These are phyloP conservation scores for Whitmania pigra DNA, from an alignment of 1,140 invertebrate genomes.

Conservation along the genomic window DNA sequence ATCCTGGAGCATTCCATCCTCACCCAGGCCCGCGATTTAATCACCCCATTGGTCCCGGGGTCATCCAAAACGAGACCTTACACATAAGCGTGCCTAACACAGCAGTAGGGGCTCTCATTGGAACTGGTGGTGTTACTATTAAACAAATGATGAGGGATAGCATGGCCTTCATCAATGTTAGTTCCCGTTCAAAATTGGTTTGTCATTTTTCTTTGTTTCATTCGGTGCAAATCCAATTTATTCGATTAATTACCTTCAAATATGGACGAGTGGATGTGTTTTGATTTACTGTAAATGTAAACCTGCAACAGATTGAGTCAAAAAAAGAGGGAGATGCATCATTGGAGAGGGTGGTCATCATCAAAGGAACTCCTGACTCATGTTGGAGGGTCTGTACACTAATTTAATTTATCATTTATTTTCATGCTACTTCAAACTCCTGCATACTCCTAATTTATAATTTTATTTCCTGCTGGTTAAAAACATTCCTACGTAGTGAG, in stretches of 20 bases:
- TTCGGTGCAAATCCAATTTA: background rate
- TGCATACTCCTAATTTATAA: conserved; percentile 9
- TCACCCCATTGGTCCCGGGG: background rate
- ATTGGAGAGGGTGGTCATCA: conserved; percentile 81
- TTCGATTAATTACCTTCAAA: background rate
- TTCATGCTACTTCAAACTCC: background rate
- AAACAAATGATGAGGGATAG: conserved; percentile 91
- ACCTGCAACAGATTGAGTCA: conserved; percentile 55
- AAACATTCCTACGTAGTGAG: background rate
- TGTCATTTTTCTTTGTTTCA: background rate
- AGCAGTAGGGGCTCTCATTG: conserved; percentile 90
- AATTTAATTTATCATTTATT: conserved; percentile 2
- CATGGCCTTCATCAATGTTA: conserved; percentile 64
- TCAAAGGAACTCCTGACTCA: conserved; percentile 73
- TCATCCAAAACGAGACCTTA: conserved; percentile 16
- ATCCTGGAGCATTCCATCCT: background rate
- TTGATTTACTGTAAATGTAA: background rate
- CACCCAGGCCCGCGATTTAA: background rate
- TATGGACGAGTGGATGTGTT: background rate
- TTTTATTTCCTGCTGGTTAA: background rate
- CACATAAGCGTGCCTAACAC: conserved; percentile 84
- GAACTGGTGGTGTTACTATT: conserved; percentile 87
- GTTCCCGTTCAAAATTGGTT: conserved; percentile 10
- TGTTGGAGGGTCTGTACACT: conserved; percentile 71
- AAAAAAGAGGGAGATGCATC: conserved; percentile 49